Base-by-base conservation (phyloP, 2,797 vertebrate genomes). In the Crypturellus tataupa region DNA sequence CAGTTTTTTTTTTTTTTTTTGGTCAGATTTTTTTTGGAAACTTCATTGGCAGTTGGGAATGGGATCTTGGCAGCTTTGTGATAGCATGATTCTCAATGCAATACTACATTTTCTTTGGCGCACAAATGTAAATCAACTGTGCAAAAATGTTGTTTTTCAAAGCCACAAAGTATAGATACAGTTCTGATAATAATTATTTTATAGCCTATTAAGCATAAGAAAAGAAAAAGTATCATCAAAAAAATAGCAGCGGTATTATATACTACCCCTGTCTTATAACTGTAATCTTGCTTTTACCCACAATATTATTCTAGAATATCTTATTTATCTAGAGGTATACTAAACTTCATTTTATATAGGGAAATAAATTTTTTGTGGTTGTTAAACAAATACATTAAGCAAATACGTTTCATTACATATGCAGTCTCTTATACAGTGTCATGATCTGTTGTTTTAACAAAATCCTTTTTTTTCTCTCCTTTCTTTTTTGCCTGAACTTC, bases 91-190 rank as follows among this genome's bases (percentile, higher is more conserved):
- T 81, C 21, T 60, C 51, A 15, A 27, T 51, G 20, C 3, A 40
- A 11, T 29, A 12, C 60, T 87, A 58, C 2, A 3, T 1, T 44
- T 63, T 58, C 16, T 33, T 82, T 59, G 64, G 42, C 0, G 2
- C 3, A 13, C 2, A 49, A 12, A 25, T 5, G 3, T 37, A 42
- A 64, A 87, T 10, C 13, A 76, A 7, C 27, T 46, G 4, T 37
- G 14, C 67, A n/a, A 71, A 87, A 13, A 13, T 31, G 10, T 35
- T 4, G 3, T 76, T 78, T 58, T 39, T 15, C 35, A 59, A 24
- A 71, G 12, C 2, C 67, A 6, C 25, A 13, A 58, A 47, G 4
- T 33, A 4, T 0, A 0, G 25, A 55, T 68, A 6, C 31, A 12
- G 63, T 76, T 80, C 44, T 64, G 35, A 37, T 60, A 53, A 46